Evolutionary conservation across 2,113 vertebrate species (phyloP).

Genomic region (Pomatostomus ruficeps): DNA sequence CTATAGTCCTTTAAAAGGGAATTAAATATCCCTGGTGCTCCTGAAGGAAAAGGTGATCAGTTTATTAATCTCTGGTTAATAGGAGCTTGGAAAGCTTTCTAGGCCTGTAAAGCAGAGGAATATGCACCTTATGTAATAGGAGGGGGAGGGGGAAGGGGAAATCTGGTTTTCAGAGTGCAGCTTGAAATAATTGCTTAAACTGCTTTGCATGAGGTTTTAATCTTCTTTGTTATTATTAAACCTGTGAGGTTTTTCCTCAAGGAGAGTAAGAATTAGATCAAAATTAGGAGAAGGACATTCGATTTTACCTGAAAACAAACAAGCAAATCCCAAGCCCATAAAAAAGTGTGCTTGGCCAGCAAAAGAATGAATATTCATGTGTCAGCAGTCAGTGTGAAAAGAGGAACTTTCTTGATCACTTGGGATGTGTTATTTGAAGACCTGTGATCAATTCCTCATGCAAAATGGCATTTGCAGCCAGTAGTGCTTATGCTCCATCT

Average conservation of each 20-base stretch:
- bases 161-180: neutral
- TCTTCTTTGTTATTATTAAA: neutral
- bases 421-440: neutral
- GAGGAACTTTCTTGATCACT: neutral
- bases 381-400: neutral
- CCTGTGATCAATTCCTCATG: neutral
- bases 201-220: slow-evolving; percentile 1
- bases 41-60: neutral
- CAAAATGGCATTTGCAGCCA: neutral
- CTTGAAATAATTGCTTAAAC: slow-evolving; percentile 31
- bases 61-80: neutral
- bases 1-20: neutral
- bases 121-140: neutral
- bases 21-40: neutral
- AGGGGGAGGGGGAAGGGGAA: neutral
- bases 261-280: neutral
- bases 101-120: neutral
- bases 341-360: neutral
- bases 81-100: neutral
- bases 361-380: neutral
- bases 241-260: neutral
- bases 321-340: neutral
- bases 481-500: neutral
- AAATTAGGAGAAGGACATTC: neutral
- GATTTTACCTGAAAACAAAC: neutral